Evolutionary conservation across 2,113 vertebrate species (phyloP), one percentile per base, ranked within the genome.

Genomic region (Gopherus evgoodei): DNA sequence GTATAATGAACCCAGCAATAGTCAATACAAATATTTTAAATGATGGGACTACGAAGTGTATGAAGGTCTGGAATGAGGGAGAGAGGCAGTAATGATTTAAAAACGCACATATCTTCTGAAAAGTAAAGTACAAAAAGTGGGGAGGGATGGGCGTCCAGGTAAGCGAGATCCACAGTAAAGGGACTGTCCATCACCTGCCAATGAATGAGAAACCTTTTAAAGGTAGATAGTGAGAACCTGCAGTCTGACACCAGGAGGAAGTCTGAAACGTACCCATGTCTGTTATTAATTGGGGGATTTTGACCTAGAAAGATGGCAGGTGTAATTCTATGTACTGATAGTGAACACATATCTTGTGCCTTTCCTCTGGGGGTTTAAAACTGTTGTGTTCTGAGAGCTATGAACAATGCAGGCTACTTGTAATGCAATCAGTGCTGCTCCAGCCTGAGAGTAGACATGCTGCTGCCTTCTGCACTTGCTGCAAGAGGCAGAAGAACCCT

Each of bases 401-500:
- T 52, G 3, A 8, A 24, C 17, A 0, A 0, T 1, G 0, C 49
- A 69, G 72, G 35, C 21, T 72, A 69, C 42, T 25, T 87, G 84
- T 52, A 93, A 95, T 0, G 2, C 5, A 84, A 92, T 54, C 9
- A 0, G 49, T 62, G 56, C 0, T 0, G 54, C 62, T 89, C 52
- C 79, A 6, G 75, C 49, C 42, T 1, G 1, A 5, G 5, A 47
- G 35, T 38, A 2, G 2, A 1, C 10, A 3, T 0, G 0, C 72
- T 42, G n/a, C 52, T 38, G 12, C 47, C 3, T 75, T 54, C 54
- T 3, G 4, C 19, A 0, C 79, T 59, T 12, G 65, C 53, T 2
- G 1, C 0, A 1, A 0, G 0, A 91, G 84, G 31, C 89, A 93
- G 76, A 78, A 93, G 53, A 91, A 50, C n/a, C 4, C 80, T 50